Base-by-base conservation (phyloP, 2,797 vertebrate genomes). In the Scomberomorus guttatus region DNA sequence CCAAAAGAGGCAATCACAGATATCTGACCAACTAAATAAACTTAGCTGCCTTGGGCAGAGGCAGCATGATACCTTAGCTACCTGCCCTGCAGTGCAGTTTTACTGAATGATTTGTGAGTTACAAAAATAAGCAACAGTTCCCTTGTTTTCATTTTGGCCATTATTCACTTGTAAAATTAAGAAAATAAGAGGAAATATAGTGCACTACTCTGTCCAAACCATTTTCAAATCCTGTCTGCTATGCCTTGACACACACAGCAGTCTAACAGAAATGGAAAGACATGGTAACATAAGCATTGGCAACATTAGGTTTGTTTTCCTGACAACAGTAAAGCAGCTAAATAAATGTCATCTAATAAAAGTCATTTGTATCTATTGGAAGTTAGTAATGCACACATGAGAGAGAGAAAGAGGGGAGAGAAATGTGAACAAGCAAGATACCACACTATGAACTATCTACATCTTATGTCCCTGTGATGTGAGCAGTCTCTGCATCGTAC, bases 261-360 rank as follows among this genome's bases (percentile, higher is more conserved):
- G 64, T 69, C 62, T 22, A 32, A 79, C 56, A 65, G 61, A 79
- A 83, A 84, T 77, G 50, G 78, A 73, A 81, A 74, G 63, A 64
- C 51, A 64, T 24, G 46, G 48, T 61, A 72, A 50, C 61, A 20
- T 32, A 32, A 62, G 57, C 65, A 13, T 29, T 9, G 13, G 13
- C 59, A 70, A 55, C 39, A 32, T 4, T 4, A 59, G 6, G 25
- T 70, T 64, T 42, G 54, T 52, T 78, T 76, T 77, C 39, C 54
- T 58, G 48, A 72, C 62, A 80, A 68, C 27, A 54, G 34, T 20
- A 39, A 13, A 59, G n/a, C 50, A n/a, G 51, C 46, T 48, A 72
- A 74, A 61, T 56, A 54, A 42, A 60, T 50, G 29, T 7, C 7
- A 34, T 34, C 9, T 34, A 74, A 61, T 56, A 54, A 42, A 60